These are phyloP conservation scores for Drosophila setifemur DNA, from an alignment of 1,140 invertebrate genomes.

Conservation along the genomic window DNA sequence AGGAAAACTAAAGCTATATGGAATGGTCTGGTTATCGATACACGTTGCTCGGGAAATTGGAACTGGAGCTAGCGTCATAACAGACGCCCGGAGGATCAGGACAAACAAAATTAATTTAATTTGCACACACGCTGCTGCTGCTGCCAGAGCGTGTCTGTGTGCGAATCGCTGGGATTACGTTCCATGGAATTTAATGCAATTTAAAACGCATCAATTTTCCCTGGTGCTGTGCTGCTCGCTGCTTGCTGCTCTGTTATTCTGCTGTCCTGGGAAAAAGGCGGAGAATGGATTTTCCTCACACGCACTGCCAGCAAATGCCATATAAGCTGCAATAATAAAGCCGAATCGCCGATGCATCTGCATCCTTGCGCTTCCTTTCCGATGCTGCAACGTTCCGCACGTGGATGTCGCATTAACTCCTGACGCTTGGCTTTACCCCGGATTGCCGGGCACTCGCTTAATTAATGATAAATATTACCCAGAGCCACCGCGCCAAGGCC, in stretches of 20 bases:
- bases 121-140: slow-evolving; percentile 33
- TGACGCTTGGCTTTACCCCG: slow-evolving; percentile 23
- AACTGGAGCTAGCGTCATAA: slow-evolving; percentile 38
- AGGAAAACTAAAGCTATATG: slow-evolving; percentile 18
- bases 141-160: slow-evolving; percentile 39
- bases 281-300: slow-evolving; percentile 33
- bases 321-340: slow-evolving; percentile 70
- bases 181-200: slow-evolving; percentile 62
- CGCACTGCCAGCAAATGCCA: slow-evolving; percentile 28
- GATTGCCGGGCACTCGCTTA: slow-evolving; percentile 53
- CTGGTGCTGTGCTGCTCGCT: slow-evolving; percentile 23
- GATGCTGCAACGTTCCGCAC: slow-evolving; percentile 9
- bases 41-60: slow-evolving; percentile 13
- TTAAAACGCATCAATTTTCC: slow-evolving; percentile 67
- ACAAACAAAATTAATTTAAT: slow-evolving; percentile 62
- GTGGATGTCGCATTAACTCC: slow-evolving; percentile 31
- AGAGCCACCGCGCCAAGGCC: neutral
- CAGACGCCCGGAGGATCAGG: slow-evolving; percentile 35
- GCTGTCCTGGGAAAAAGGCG: slow-evolving; percentile 38
- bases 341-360: slow-evolving; percentile 29
- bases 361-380: slow-evolving; percentile 20
- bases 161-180: slow-evolving; percentile 47
- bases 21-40: slow-evolving; percentile 22
- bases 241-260: no score
- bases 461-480: slow-evolving; percentile 73